Conservation (phyloP, 2,797 vertebrate genomes). For the Pantherophis vulpinus region DNA sequence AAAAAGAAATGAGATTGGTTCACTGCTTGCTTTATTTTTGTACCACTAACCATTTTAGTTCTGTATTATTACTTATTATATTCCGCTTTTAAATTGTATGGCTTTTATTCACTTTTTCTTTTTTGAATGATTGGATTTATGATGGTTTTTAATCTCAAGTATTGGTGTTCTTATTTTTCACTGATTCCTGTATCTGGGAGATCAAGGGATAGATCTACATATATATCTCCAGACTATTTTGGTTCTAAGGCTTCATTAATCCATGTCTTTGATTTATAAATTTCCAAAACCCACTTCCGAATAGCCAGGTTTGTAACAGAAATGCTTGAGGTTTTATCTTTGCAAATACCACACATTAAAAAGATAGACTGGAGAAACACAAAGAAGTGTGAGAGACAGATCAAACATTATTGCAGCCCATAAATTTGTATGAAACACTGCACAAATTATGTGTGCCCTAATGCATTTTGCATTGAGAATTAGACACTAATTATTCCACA, state of each 20-base stretch:
- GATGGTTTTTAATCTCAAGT: neutral
- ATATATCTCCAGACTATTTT: neutral
- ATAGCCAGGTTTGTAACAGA: slow-evolving; percentile 31
- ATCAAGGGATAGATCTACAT: neutral
- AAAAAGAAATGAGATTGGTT: neutral
- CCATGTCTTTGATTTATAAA: slow-evolving; percentile 7
- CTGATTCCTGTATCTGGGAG: neutral
- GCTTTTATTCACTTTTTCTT: neutral
- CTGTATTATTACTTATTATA: neutral
- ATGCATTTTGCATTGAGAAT: neutral
- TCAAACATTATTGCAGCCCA: neutral
- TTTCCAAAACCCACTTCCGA: slow-evolving; percentile 21
- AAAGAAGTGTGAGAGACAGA: slow-evolving; percentile 4
- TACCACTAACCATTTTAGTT: neutral
- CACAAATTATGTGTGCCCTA: neutral
- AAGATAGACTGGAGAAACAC: neutral
- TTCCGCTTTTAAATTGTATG: neutral
- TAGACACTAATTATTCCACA: neutral
- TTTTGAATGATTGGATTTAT: neutral
- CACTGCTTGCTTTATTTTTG: neutral
- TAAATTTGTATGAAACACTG: slow-evolving; percentile 2
- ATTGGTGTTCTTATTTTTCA: neutral
- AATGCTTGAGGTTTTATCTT: neutral
- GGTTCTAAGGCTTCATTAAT: neutral
- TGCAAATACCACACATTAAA: neutral